These are phyloP conservation scores for Acropternis orthonyx DNA, from an alignment of 2,797 vertebrate genomes.

Conservation along the genomic window DNA sequence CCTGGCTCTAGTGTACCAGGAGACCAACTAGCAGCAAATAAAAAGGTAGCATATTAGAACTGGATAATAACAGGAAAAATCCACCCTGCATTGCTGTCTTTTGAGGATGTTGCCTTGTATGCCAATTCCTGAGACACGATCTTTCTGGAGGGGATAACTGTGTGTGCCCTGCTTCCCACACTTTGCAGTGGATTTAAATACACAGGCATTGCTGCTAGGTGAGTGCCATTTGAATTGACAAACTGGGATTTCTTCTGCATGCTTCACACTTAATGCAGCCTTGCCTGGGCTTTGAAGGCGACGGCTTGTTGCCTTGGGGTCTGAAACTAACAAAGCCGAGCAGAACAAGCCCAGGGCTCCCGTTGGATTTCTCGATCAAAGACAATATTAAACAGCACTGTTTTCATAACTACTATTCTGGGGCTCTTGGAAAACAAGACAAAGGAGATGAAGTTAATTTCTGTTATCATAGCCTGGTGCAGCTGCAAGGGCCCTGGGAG, in stretches of 20 bases:
- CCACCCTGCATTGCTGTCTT: not conserved
- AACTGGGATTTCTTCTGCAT: constrained; percentile 58
- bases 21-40: not conserved
- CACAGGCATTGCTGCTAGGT: constrained; percentile 46
- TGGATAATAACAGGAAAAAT: not conserved
- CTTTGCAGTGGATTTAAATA: constrained; percentile 30
- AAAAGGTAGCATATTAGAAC: not conserved
- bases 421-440: constrained; percentile 57
- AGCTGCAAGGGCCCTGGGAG: constrained; percentile 56
- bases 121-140: not conserved
- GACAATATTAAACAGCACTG: constrained; percentile 72
- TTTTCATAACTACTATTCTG: constrained; percentile 74
- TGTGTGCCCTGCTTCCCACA: not conserved
- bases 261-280: constrained; percentile 31
- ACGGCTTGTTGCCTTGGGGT: constrained; percentile 73
- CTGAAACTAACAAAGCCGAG: constrained; percentile 73
- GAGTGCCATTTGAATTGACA: constrained; percentile 71
- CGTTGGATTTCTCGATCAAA: constrained; percentile 72
- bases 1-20: not conserved
- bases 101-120: not conserved
- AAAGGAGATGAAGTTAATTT: constrained; percentile 70
- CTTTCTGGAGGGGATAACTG: constrained; percentile 2
- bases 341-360: constrained; percentile 66
- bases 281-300: constrained; percentile 70
- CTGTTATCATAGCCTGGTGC: constrained; percentile 60